A percentile compares a stretch with the other conserved stretches of the same genome.
Conservation (phyloP, 2,797 vertebrate genomes). For the Karalla daura region DNA sequence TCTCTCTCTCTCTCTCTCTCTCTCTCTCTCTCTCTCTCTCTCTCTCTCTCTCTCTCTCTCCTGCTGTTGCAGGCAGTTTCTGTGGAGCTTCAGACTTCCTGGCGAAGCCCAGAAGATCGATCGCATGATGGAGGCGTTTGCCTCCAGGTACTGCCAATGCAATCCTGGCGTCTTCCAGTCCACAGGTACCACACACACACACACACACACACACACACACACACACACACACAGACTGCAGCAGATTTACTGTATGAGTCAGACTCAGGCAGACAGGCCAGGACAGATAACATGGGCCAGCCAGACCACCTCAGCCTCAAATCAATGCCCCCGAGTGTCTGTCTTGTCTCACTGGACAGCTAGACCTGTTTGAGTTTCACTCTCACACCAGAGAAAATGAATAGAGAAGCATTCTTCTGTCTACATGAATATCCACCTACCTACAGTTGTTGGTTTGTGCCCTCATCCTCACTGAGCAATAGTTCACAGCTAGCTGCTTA, state of each 20-base stretch:
- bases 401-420: conserved; percentile 1
- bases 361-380: conserved; percentile 17
- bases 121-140: conserved; percentile 97
- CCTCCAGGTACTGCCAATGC: conserved; percentile 96
- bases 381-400: neutral
- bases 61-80: conserved; percentile 89
- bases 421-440: neutral
- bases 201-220: conserved; percentile 33
- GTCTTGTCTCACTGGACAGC: conserved; percentile 31
- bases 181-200: conserved; percentile 84
- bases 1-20: conserved; percentile 33
- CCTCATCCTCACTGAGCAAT: neutral
- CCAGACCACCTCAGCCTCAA: conserved; percentile 46
- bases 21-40: conserved; percentile 26
- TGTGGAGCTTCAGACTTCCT: conserved; percentile 95
- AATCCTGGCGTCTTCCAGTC: conserved; percentile 98
- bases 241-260: conserved; percentile 37
- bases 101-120: conserved; percentile 97
- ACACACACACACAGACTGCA: conserved; percentile 21
- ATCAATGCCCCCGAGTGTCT: conserved; percentile 55
- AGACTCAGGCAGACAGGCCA: conserved; percentile 46
- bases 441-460: conserved; percentile 8
- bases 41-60: conserved; percentile 21
- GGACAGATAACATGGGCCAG: conserved; percentile 30
- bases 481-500: conserved; percentile 16